Percentiles rank a stretch among this genome's conserved stretches.
Conservation (phyloP, 2,797 vertebrate genomes). For the Poeciliopsis presidionis region DNA sequence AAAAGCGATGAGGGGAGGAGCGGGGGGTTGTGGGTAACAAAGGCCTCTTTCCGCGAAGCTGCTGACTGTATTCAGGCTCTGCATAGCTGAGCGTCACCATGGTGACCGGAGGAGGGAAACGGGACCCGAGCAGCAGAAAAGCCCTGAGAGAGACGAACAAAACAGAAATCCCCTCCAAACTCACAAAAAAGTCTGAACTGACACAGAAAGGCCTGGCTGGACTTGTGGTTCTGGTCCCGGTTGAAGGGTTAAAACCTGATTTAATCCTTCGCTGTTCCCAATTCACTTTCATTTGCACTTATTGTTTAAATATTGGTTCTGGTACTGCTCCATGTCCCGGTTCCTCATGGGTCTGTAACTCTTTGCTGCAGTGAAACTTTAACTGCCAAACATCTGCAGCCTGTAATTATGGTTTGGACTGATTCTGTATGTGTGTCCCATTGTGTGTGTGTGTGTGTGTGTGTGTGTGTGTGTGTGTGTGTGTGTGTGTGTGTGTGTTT, state of each 20-base stretch:
- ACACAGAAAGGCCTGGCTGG: neutral
- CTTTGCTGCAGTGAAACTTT: conserved; percentile 43
- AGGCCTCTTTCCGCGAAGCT: conserved; percentile 65
- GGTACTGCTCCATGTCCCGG: neutral
- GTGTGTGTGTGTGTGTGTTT: conserved; percentile 15
- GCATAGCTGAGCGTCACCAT: conserved; percentile 72
- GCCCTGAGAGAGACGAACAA: conserved; percentile 10
- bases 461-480: conserved; percentile 23
- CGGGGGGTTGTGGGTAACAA: conserved; percentile 62
- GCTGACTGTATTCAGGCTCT: conserved; percentile 62
- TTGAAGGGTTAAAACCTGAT: neutral
- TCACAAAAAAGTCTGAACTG: neutral
- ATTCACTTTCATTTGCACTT: neutral
- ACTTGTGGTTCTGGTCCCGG: neutral
- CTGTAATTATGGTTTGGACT: conserved; percentile 63
- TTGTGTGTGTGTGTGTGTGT: conserved; percentile 7
- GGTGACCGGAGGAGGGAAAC: conserved; percentile 55
- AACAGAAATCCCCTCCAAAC: conserved; percentile 13
- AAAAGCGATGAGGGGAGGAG: conserved; percentile 17
- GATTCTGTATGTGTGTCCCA: conserved; percentile 5
- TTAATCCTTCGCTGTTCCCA: neutral
- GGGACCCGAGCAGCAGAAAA: conserved; percentile 14
- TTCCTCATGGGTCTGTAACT: conserved; percentile 3
- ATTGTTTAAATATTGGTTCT: neutral
- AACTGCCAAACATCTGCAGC: conserved; percentile 50